Evolutionary conservation across 2,888 invertebrate genomes (phyloP).

Genomic region (Eupithecia pulchellata): DNA sequence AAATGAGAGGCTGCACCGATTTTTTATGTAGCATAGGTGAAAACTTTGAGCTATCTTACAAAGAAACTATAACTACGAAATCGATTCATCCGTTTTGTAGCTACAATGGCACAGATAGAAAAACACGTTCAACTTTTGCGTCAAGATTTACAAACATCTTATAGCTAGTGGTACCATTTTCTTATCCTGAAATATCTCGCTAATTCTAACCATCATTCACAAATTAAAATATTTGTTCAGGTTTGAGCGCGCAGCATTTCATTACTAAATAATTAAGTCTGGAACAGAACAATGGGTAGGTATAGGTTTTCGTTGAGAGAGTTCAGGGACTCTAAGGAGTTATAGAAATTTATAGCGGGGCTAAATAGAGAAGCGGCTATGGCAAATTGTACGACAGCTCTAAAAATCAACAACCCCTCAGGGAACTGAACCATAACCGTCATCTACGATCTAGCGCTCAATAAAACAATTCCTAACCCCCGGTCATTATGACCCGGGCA

Average conservation of each 20-base stretch:
- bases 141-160: not conserved
- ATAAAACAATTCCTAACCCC: conserved; percentile 57
- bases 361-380: not conserved
- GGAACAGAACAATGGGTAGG: not conserved
- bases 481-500: conserved; percentile 54
- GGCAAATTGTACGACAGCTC: conserved; percentile 15
- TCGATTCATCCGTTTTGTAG: not conserved
- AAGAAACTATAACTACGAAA: not conserved
- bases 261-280: conserved; percentile 10
- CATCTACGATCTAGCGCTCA: conserved; percentile 42
- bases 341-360: not conserved
- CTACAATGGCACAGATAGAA: not conserved
- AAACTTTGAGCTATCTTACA: not conserved
- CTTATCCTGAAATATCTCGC: not conserved
- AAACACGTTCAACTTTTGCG: not conserved
- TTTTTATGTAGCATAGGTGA: no score
- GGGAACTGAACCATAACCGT: conserved; percentile 29
- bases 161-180: not conserved
- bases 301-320: not conserved
- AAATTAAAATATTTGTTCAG: not conserved
- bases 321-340: not conserved
- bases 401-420: conserved; percentile 41
- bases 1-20: not conserved
- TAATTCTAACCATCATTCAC: not conserved
- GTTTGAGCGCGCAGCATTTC: not conserved